These are phyloP conservation scores for Drosophila nannoptera DNA, from an alignment of 1,140 invertebrate genomes.

Conservation along the genomic window DNA sequence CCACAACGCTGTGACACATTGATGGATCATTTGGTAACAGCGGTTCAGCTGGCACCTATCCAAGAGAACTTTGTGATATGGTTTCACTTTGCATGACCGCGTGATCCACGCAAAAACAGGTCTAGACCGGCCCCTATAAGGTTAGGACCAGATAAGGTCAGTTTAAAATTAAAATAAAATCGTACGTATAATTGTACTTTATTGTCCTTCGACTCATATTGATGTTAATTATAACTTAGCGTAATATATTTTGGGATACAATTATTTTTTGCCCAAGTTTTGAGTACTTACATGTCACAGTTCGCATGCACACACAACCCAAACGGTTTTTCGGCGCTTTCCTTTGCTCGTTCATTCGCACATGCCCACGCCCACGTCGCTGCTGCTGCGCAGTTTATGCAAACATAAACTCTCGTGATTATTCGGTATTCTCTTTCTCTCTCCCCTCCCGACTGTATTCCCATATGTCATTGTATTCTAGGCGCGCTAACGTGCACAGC, in stretches of 20 bases:
- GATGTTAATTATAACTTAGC: not conserved
- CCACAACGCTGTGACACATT: slow-evolving; percentile 25
- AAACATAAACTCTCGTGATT: slow-evolving; percentile 41
- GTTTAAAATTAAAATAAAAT: not conserved
- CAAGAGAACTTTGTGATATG: not conserved
- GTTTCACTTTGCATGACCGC: not conserved
- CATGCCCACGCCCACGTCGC: slow-evolving; percentile 48
- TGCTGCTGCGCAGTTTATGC: slow-evolving; percentile 67
- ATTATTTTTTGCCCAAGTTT: slow-evolving; percentile 3
- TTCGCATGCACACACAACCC: slow-evolving; percentile 14
- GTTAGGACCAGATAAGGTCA: slow-evolving; percentile 9
- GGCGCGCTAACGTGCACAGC: slow-evolving; percentile 46
- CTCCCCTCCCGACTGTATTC: not conserved
- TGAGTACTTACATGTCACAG: slow-evolving; percentile 37
- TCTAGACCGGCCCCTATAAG: slow-evolving; percentile 30
- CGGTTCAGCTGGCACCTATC: slow-evolving; percentile 12
- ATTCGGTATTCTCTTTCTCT: slow-evolving; percentile 3
- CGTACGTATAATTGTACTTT: not conserved
- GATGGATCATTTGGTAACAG: slow-evolving; percentile 11
- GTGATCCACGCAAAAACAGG: slow-evolving; percentile 2
- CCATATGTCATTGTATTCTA: not conserved
- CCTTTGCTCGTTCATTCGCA: slow-evolving; percentile 22
- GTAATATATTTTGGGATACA: slow-evolving; percentile 1
- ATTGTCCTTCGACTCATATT: slow-evolving; percentile 8
- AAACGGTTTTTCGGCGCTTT: not conserved